Conservation (phyloP, 2,888 invertebrate genomes). For the Tachina fera region DNA sequence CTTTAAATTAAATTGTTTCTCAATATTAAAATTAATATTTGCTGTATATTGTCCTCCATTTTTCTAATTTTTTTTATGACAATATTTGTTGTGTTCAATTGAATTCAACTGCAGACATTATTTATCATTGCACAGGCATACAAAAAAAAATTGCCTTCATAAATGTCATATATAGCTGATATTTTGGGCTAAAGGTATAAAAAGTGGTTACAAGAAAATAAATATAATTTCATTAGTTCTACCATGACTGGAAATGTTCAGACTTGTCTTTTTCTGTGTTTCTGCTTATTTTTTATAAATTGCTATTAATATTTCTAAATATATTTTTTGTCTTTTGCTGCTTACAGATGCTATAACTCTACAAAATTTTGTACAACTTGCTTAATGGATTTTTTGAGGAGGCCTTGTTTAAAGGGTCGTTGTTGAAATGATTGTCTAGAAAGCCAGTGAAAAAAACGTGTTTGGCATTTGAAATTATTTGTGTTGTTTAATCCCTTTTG, state of each 20-base stretch:
- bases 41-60: background rate
- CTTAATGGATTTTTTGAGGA: background rate
- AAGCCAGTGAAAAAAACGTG: constrained; percentile 65
- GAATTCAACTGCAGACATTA: constrained; percentile 55
- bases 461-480: constrained; percentile 60
- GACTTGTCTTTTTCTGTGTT: constrained; percentile 22
- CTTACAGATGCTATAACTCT: background rate
- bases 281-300: constrained; percentile 16
- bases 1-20: background rate
- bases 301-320: constrained; percentile 28
- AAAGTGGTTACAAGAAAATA: background rate
- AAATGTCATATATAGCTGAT: background rate
- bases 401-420: background rate
- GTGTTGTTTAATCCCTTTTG: background rate
- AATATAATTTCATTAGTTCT: background rate
- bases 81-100: constrained; percentile 65
- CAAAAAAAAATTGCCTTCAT: constrained; percentile 38
- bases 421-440: constrained; percentile 47
- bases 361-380: background rate
- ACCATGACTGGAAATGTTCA: constrained; percentile 16
- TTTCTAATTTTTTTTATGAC: constrained; percentile 13
- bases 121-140: constrained; percentile 53
- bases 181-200: constrained; percentile 25
- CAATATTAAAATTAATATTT: constrained; percentile 9
- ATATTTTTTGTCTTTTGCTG: background rate